Conservation (phyloP, 1,140 invertebrate genomes). For the Watersipora subatra region DNA sequence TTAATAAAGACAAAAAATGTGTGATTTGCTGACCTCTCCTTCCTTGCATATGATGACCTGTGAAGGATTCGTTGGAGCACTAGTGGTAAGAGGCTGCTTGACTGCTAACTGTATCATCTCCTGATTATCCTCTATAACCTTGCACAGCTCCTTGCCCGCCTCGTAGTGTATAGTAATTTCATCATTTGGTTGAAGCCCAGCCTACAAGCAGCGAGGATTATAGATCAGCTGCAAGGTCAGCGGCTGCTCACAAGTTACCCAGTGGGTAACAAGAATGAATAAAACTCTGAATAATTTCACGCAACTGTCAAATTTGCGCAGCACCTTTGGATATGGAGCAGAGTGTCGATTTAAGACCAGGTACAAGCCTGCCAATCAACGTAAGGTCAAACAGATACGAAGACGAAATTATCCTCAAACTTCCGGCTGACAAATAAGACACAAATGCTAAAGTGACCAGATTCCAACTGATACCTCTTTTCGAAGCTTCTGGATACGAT, state of each 20-base stretch:
- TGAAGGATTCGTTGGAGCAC: constrained; percentile 27
- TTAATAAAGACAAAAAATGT: not conserved
- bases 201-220: constrained; percentile 36
- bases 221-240: not conserved
- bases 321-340: too few species aligned
- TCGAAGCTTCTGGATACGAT: constrained; percentile 88
- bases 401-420: too few species aligned
- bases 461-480: constrained; percentile 75
- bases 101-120: constrained; percentile 47
- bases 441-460: too few species aligned
- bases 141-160: constrained; percentile 22
- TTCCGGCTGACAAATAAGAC: too few species aligned
- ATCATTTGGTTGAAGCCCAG: constrained; percentile 79
- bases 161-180: constrained; percentile 70
- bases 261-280: not conserved
- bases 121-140: constrained; percentile 23
- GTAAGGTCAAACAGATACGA: too few species aligned
- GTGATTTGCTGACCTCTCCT: constrained; percentile 49
- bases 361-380: too few species aligned
- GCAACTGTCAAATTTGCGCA: too few species aligned
- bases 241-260: not conserved
- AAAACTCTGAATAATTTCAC: not conserved
- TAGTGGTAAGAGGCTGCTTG: constrained; percentile 53
- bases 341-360: too few species aligned
- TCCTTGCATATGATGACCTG: constrained; percentile 58